Conservation (phyloP, 1,140 invertebrate genomes). For the Dinoponera quadriceps region DNA sequence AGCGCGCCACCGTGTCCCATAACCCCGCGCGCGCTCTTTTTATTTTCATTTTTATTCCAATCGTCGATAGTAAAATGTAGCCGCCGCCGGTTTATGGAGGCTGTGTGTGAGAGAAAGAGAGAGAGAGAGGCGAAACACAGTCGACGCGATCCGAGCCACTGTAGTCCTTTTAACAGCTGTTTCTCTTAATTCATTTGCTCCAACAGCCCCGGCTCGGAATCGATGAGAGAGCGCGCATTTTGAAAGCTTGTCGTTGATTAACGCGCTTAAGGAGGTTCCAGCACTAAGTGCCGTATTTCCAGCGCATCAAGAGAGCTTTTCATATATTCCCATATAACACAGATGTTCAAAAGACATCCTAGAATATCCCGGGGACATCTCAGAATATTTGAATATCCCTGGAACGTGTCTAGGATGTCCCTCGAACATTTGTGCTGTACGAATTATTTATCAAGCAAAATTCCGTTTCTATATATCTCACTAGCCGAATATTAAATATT, state of each 20-base stretch:
- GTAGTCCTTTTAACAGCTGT: conserved; percentile 56
- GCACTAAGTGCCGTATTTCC: too few species aligned
- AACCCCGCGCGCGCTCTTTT: conserved; percentile 41
- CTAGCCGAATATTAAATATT: too few species aligned
- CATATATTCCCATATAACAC: too few species aligned
- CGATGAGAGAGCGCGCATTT: neutral
- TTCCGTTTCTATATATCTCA: too few species aligned
- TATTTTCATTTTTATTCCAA: conserved; percentile 62
- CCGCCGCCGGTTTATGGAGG: neutral
- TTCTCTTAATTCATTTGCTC: conserved; percentile 64
- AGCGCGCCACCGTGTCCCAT: conserved; percentile 34
- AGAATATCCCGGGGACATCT: too few species aligned
- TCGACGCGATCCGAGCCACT: conserved; percentile 41
- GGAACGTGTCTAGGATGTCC: too few species aligned
- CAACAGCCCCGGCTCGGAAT: conserved; percentile 45
- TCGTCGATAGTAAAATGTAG: conserved; percentile 38
- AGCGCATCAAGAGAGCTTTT: too few species aligned
- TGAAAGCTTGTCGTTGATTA: neutral
- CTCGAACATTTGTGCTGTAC: too few species aligned
- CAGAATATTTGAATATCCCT: too few species aligned
- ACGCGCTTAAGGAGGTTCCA: too few species aligned
- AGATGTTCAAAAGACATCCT: too few species aligned
- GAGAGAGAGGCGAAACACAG: neutral
- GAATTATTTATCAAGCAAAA: too few species aligned
- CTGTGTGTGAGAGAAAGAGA: neutral